Conservation (phyloP, 2,888 invertebrate genomes). For the Agrotis exclamationis region DNA sequence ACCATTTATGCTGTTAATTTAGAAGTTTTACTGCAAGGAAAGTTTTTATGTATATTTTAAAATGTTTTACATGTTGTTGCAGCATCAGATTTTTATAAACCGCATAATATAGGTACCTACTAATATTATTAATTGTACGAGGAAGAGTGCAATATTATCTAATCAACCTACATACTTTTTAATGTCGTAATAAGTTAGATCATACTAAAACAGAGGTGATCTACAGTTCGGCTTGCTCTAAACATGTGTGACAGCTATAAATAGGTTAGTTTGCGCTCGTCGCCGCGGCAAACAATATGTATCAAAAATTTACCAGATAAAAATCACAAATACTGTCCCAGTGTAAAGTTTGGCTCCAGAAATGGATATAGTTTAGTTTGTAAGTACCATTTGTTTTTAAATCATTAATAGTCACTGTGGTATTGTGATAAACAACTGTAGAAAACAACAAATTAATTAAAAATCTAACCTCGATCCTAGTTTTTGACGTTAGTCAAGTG, state of each 20-base stretch:
- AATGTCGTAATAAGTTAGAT: conserved; percentile 49
- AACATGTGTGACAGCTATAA: conserved; percentile 78
- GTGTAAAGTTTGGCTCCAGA: conserved; percentile 42
- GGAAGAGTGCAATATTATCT: conserved; percentile 28
- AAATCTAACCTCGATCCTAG: conserved; percentile 44
- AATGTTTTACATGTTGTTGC: conserved; percentile 5
- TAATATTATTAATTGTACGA: conserved; percentile 35
- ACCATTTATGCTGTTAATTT: too few species aligned
- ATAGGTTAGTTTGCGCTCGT: conserved; percentile 79
- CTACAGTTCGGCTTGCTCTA: conserved; percentile 42
- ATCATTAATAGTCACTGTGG: not conserved
- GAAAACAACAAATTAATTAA: conserved; percentile 18
- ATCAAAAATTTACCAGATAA: conserved; percentile 52
- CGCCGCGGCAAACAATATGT: conserved; percentile 62
- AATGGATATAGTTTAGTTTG: conserved; percentile 59
- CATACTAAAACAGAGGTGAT: conserved; percentile 44
- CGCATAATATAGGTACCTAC: not conserved
- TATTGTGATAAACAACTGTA: conserved; percentile 7
- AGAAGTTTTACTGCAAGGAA: not conserved
- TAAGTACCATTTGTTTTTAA: conserved; percentile 44
- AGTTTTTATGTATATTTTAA: not conserved
- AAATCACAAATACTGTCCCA: conserved; percentile 64
- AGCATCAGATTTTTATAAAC: not conserved
- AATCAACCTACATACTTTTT: conserved; percentile 36
- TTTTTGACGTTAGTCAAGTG: conserved; percentile 34